phyloP scores from a whole-genome alignment of 2,797 vertebrate genomes.

The Enteromius trimaculatus region DNA sequence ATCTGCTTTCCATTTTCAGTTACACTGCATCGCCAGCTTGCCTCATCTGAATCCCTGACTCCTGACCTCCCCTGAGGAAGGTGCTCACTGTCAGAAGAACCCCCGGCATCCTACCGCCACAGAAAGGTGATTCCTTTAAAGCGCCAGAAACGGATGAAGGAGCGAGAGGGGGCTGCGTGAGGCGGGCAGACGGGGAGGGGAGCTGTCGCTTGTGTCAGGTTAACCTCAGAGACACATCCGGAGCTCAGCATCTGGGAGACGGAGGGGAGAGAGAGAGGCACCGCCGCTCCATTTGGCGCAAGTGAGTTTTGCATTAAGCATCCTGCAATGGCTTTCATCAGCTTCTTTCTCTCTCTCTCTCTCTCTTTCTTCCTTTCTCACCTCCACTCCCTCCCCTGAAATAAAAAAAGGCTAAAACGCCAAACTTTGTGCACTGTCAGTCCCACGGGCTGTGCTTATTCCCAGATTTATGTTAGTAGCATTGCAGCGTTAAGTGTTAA shows the following conservation, averaged over 20 bases:
- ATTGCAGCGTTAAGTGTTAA: constrained; percentile 31
- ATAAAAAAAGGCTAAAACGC: constrained; percentile 49
- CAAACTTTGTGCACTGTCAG: constrained; percentile 60
- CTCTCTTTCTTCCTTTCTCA: constrained; percentile 26
- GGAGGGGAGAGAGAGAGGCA: constrained; percentile 48
- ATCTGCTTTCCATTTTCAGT: constrained; percentile 98
- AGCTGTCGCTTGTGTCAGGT: constrained; percentile 53
- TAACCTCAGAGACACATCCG: constrained; percentile 63
- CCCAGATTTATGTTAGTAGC: constrained; percentile 64
- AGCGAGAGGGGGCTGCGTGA: constrained; percentile 35
- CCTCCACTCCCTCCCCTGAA: constrained; percentile 28
- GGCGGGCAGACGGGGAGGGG: constrained; percentile 51
- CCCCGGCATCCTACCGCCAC: constrained; percentile 63
- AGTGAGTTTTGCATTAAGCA: constrained; percentile 61
- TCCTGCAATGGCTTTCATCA: constrained; percentile 64
- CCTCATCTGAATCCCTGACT: constrained; percentile 94
- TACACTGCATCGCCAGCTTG: constrained; percentile 94
- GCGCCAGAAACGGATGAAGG: constrained; percentile 61
- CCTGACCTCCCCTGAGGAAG: constrained; percentile 94
- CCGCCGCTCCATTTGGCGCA: constrained; percentile 60
- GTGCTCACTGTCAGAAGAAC: constrained; percentile 82
- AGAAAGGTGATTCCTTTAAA: constrained; percentile 69
- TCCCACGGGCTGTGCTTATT: constrained; percentile 62
- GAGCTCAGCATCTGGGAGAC: constrained; percentile 66
- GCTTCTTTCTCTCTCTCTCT: constrained; percentile 55